Base-by-base conservation (phyloP, 2,113 vertebrate species). In the Peromyscus leucopus region DNA sequence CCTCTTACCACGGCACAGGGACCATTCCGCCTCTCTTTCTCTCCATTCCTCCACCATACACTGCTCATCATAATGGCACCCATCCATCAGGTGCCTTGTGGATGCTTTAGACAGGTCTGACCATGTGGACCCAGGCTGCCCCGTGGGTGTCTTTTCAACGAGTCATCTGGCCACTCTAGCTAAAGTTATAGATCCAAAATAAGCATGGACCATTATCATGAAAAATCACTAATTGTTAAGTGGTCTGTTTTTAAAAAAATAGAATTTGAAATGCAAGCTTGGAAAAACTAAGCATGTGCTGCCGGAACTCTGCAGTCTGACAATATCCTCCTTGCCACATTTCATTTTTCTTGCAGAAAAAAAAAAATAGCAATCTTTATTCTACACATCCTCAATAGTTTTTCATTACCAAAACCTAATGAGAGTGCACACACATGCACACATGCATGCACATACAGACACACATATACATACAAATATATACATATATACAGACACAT, bases 121-220 rank as follows among this genome's bases (percentile, higher is more conserved):
- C 33, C 69, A 36, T 71, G 69, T 36, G 69, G 69, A 71, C 33
- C 69, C 69, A 36, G 33, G 33, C 33, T 71, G 33, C 69, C 15
- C 13, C 15, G 0, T 69, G 31, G 16, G 33, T 7, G 16, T 36
- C 33, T 71, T 71, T 92, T 69, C 3, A 86, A 83, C 36, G 86
- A 48, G 19, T 83, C 15, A 65, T 79, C 85, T 91, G 51, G 19
- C 26, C 63, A 57, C 67, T 83, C 65, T 31, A 74, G 59, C 17
- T 46, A 79, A 96, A 95, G 90, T 48, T 55, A 65, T 19, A 48
- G 79, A 74, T 83, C 19, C 48, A 96, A 97, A 92, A 39, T 57
- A 88, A 5, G 2, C 79, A 74, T 75, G 67, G 26, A 65, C 71
- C 26, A 46, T 19, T 83, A 33, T 39, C 46, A 65, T 61, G 46